Base-by-base conservation (phyloP, 1,140 invertebrate species). In the Bombyx mandarina region DNA sequence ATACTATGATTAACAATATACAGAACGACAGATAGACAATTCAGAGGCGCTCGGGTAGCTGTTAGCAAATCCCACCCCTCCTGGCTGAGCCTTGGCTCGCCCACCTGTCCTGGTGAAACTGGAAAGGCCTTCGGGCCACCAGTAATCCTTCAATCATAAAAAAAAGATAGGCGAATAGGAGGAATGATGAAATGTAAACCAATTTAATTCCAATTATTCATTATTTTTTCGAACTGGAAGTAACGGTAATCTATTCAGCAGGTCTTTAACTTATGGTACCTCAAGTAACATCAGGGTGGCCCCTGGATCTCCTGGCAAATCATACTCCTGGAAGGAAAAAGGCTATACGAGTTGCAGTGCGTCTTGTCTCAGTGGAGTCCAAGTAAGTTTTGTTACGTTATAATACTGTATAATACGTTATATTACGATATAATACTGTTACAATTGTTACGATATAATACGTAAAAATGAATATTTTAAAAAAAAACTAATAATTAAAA, bases 331-430 rank as follows among this genome's bases (percentile, higher is more conserved):
- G 95, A 93, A 93, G 67, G 93, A 94, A 68, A 91, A 93, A 66
- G 94, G 94, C 0, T 96, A 94, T 68, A 97, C 96, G 1, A 93
- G 94, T 60, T 99, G 98, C 88, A 98, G 95, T 72, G 95, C 96
- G 1, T 96, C 95, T 50, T 99, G 98, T 85, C 90, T 99, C 3
- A 97, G 97, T 75, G 97, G 95, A 81, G 91, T 92, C 22, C 90
- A 89, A 79, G 88, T 88, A 71, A 51, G 7, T 51, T 26, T 26
- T 18, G 6, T 65, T n/a, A 48, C 45, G 9, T 26, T 43, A 52
- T 44, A 46, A 18, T 54, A 46, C 3, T 46, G 52, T 50, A 70
- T 75, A 57, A 45, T 74, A 46, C 66, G 93, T 92, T 92, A 56
- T 45, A 8, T 45, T 8, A 45, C 45, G 10, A 45, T 18, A 18